phyloP scores from a whole-genome alignment of 2,888 invertebrate species.

The Diogma glabrata region DNA sequence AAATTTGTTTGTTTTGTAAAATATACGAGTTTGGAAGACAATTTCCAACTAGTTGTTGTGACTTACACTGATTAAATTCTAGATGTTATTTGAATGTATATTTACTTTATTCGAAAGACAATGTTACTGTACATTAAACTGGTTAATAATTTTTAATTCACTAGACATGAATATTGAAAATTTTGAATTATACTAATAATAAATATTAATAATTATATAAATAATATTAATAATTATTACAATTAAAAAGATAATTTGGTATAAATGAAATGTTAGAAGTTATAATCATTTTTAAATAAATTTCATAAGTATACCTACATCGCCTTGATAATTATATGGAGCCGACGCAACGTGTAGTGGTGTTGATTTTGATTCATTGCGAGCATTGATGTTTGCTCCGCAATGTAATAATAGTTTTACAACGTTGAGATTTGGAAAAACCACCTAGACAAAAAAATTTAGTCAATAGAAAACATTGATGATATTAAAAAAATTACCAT shows the following conservation, averaged over 20 bases:
- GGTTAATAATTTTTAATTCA: too few species aligned
- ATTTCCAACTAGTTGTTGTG: too few species aligned
- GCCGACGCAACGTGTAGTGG: conserved; percentile 71
- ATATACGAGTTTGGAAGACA: too few species aligned
- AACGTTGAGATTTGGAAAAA: conserved; percentile 62
- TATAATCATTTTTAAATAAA: conserved; percentile 10
- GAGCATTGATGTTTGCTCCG: conserved; percentile 64
- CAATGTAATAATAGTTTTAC: conserved; percentile 61
- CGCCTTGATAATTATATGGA: conserved; percentile 59
- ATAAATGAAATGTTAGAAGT: too few species aligned
- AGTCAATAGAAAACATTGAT: neutral
- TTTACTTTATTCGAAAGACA: too few species aligned
- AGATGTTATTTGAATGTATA: too few species aligned
- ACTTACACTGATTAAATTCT: too few species aligned
- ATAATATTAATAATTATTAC: neutral
- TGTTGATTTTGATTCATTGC: conserved; percentile 65
- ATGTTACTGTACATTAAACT: too few species aligned
- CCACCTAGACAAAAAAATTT: conserved; percentile 38
- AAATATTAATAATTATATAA: too few species aligned
- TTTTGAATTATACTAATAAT: too few species aligned
- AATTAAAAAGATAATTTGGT: neutral
- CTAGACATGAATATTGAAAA: too few species aligned
- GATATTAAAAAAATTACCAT: conserved; percentile 25
- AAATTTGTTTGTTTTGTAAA: too few species aligned
- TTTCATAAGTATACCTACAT: conserved; percentile 37